Evolutionary conservation across 2,113 vertebrate genomes (phyloP), one percentile per base, ranked within the genome.

Genomic region (Nestor notabilis): DNA sequence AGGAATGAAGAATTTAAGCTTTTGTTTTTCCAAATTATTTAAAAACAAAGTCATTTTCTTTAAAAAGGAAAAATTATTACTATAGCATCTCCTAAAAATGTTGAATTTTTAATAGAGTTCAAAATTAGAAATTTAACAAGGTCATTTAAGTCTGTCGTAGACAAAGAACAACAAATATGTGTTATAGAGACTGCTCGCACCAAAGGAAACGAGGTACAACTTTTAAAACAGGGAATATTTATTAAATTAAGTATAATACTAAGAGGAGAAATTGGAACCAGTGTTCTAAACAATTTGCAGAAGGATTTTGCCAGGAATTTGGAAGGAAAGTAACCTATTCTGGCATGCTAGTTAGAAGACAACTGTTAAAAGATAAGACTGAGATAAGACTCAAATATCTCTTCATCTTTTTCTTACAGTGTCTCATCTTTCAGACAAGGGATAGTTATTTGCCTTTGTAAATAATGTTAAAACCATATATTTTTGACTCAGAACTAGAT

Each of bases 61-160:
- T 33, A 41, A 39, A 53, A 70, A 65, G 25, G 1, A 0, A 64
- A 58, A 65, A 46, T 1, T 0, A 50, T 60, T 47, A 55, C 55
- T 8, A 63, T 2, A 60, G 2, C 2, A 14, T n/a, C 18, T 90
- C 28, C 11, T 68, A 81, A 91, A 68, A 52, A 56, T 39, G 17
- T 69, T 46, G 52, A 71, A 56, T 65, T 69, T 3, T 35, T 70
- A 66, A 74, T 7, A 5, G 23, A 31, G 6, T 65, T 85, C 28
- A 52, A 72, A 86, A 5, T 4, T 10, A 61, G 14, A 64, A 87
- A 53, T 69, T 76, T 68, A 64, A 84, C 20, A 69, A 50, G 2
- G 31, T 60, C n/a, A 19, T 37, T 90, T 39, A 83, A 66, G 28
- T 72, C 24, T 28, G 5, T 49, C 10, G 74, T 35, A 66, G 29